Evolutionary conservation across 2,113 vertebrate species (phyloP).

Genomic region (Actinemys pallida): DNA sequence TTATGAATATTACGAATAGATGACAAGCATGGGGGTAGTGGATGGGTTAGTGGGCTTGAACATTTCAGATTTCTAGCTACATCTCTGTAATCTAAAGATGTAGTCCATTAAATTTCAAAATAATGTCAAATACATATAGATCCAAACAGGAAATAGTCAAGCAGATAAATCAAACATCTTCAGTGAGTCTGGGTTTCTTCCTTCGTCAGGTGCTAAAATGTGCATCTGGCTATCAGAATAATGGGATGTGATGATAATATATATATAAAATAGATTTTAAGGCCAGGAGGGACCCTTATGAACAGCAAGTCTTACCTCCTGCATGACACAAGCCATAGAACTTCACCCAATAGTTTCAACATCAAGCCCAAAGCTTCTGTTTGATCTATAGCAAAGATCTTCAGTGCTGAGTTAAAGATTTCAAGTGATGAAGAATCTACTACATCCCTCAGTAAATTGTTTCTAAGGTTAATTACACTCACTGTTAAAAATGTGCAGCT

Average conservation of each 20-base stretch:
- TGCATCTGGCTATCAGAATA: neutral
- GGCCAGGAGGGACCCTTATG: neutral
- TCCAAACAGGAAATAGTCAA: neutral
- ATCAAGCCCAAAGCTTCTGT: neutral
- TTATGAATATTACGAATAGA: neutral
- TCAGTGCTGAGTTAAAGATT: conserved; percentile 4
- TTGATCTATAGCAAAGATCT: neutral
- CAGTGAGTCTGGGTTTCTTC: neutral
- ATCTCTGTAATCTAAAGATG: neutral
- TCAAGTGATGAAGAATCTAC: neutral
- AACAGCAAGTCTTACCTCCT: neutral
- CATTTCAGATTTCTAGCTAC: neutral
- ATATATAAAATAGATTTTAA: neutral
- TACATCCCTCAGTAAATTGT: neutral
- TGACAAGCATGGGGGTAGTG: neutral
- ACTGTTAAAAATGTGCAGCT: neutral
- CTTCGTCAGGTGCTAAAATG: neutral
- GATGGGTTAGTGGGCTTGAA: neutral
- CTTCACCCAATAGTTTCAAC: neutral
- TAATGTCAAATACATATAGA: neutral
- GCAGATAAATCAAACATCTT: neutral
- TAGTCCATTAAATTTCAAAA: neutral
- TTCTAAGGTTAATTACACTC: neutral
- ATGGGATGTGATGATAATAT: neutral
- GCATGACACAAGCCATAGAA: neutral